Conservation (phyloP, 2,113 vertebrate species). For the Blennius ocellaris region DNA sequence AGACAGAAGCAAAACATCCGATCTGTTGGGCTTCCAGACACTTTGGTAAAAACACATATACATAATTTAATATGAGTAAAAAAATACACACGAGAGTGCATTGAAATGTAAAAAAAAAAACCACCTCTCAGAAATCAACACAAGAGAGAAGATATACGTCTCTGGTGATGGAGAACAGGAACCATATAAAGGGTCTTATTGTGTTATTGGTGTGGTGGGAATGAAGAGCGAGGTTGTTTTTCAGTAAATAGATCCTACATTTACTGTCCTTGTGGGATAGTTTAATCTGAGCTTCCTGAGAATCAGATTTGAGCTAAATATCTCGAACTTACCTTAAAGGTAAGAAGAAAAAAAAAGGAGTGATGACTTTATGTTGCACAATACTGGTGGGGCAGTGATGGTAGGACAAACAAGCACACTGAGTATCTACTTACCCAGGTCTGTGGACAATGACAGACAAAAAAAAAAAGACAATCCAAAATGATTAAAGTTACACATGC, state of each 20-base stretch:
- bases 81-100: constrained; percentile 39
- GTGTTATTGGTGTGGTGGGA: constrained; percentile 44
- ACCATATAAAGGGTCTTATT: constrained; percentile 52
- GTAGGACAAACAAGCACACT: constrained; percentile 26
- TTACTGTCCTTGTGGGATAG: constrained; percentile 33
- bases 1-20: constrained; percentile 28
- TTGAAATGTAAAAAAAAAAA: constrained; percentile 28
- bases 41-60: constrained; percentile 29
- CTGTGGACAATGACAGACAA: constrained; percentile 64
- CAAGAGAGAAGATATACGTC: constrained; percentile 38
- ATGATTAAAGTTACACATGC: constrained; percentile 33
- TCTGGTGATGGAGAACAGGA: constrained; percentile 35
- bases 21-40: constrained; percentile 27
- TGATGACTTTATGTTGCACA: constrained; percentile 21
- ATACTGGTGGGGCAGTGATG: constrained; percentile 8
- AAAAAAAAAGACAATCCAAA: constrained; percentile 56
- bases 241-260: constrained; percentile 37
- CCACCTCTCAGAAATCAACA: constrained; percentile 24
- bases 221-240: constrained; percentile 51
- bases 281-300: constrained; percentile 41
- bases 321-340: constrained; percentile 49
- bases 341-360: constrained; percentile 31
- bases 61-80: constrained; percentile 18
- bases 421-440: constrained; percentile 75
- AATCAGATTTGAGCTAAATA: constrained; percentile 34